Percentiles rank a stretch among this genome's conserved stretches.
Evolutionary conservation across 2,113 vertebrate genomes (phyloP).

Genomic region (Oreochromis aureus): DNA sequence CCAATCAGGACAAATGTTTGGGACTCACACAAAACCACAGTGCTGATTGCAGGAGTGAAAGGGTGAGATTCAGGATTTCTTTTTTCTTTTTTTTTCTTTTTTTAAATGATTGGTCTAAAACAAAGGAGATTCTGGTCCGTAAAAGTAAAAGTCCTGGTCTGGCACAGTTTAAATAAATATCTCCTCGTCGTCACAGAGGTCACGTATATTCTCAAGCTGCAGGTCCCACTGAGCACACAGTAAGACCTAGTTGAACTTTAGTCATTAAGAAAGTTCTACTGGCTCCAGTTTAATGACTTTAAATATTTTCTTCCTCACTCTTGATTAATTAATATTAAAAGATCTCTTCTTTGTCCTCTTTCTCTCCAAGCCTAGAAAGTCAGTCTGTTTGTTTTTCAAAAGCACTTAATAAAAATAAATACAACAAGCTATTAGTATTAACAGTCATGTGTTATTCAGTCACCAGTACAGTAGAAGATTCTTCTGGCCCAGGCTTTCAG

Average conservation of each 20-base stretch:
- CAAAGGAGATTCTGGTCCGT: conserved; percentile 69
- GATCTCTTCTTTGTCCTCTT: conserved; percentile 66
- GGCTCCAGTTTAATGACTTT: conserved; percentile 99
- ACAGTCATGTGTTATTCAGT: conserved; percentile 94
- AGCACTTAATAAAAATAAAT: conserved; percentile 96
- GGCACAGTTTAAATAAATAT: conserved; percentile 90
- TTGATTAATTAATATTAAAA: conserved; percentile 87
- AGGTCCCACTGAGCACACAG: conserved; percentile 73
- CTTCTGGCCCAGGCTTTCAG: conserved; percentile 66
- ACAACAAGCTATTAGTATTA: conserved; percentile 95
- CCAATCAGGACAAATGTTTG: conserved; percentile 78
- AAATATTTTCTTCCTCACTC: conserved; percentile 84
- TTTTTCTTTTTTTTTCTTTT: conserved; percentile 59
- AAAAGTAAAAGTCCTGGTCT: conserved; percentile 71
- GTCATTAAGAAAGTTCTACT: conserved; percentile 85
- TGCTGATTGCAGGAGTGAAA: conserved; percentile 69
- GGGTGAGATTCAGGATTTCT: conserved; percentile 49
- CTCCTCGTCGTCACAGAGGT: conserved; percentile 69
- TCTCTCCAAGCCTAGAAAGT: conserved; percentile 74
- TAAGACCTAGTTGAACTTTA: conserved; percentile 78
- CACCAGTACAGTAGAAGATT: conserved; percentile 88
- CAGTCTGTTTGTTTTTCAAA: conserved; percentile 75
- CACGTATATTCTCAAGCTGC: conserved; percentile 72
- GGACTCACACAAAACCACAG: conserved; percentile 77
- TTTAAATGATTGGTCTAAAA: conserved; percentile 47